These are phyloP conservation scores for Calameuta idolon DNA, from an alignment of 2,888 invertebrate species.

Conservation along the genomic window DNA sequence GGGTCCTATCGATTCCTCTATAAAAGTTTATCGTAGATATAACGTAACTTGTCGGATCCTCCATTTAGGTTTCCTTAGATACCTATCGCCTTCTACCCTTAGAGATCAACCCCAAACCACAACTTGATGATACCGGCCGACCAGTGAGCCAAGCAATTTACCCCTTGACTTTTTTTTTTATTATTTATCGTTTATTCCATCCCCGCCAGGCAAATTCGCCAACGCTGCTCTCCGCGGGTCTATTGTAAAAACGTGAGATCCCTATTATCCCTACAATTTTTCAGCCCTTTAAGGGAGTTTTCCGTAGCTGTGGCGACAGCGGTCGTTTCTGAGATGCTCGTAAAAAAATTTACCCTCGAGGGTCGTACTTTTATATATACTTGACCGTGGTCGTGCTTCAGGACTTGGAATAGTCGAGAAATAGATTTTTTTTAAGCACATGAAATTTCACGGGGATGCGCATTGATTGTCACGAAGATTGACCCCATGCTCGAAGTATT, in stretches of 20 bases:
- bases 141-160: background rate
- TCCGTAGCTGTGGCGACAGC: background rate
- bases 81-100: background rate
- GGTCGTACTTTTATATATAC: background rate
- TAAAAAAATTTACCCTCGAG: background rate
- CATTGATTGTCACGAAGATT: too few relatives aligned
- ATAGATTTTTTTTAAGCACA: background rate
- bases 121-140: background rate
- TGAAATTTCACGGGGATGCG: background rate
- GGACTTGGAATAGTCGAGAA: background rate
- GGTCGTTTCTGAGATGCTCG: background rate
- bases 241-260: slow-evolving; percentile 7
- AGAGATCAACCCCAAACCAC: background rate
- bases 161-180: background rate
- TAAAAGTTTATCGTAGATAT: slow-evolving; percentile 6
- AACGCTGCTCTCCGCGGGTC: background rate
- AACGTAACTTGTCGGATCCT: background rate
- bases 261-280: slow-evolving; percentile 6
- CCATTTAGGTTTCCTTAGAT: background rate
- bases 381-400: background rate
- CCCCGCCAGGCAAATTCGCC: background rate
- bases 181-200: slow-evolving; percentile 6
- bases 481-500: too few relatives aligned
- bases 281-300: slow-evolving; percentile 1
- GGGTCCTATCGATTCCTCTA: background rate